These are phyloP conservation scores for Athene cunicularia DNA, from an alignment of 2,113 vertebrate species.

Conservation along the genomic window DNA sequence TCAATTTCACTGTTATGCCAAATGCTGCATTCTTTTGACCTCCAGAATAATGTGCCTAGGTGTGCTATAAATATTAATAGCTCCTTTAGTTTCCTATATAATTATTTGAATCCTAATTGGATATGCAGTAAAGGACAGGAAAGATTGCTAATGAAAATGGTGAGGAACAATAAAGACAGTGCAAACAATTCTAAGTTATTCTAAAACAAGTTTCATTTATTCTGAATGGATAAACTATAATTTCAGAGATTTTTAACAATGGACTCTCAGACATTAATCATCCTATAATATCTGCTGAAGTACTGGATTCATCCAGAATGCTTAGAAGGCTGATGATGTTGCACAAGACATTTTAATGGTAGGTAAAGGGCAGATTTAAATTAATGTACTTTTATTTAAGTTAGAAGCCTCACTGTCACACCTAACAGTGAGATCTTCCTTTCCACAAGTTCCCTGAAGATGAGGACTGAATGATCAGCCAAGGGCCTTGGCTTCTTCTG, in stretches of 20 bases:
- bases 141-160: background rate
- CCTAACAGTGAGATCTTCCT: background rate
- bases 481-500: background rate
- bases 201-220: background rate
- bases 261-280: background rate
- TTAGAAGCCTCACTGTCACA: background rate
- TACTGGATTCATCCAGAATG: background rate
- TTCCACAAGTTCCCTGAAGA: background rate
- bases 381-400: background rate
- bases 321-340: background rate
- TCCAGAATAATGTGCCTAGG: background rate
- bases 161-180: background rate
- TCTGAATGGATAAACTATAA: background rate
- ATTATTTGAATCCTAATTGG: background rate
- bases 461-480: background rate
- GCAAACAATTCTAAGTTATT: background rate
- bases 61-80: conserved; percentile 14
- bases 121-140: background rate
- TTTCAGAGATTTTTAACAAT: background rate
- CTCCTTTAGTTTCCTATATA: background rate
- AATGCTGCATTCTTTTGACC: background rate
- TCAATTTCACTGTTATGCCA: background rate
- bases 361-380: background rate
- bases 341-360: background rate
- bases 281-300: background rate